Conservation (phyloP, 2,888 invertebrate genomes). For the Helobdella robusta region DNA sequence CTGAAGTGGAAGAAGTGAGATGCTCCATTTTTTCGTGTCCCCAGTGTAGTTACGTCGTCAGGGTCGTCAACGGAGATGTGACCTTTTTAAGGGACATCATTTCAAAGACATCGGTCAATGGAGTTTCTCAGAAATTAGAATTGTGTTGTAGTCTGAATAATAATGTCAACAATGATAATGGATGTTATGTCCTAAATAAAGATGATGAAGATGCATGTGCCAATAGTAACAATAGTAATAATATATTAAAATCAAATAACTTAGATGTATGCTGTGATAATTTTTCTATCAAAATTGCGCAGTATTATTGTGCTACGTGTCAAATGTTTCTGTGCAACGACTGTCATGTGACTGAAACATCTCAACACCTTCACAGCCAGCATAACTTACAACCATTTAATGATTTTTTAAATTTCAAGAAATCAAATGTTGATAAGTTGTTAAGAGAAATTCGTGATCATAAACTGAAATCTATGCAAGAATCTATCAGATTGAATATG, state of each 20-base stretch:
- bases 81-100: too few species aligned
- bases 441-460: conserved; percentile 1
- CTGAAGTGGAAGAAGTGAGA: background rate
- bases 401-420: background rate
- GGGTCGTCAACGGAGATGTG: conserved; percentile 1
- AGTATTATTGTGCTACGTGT: background rate
- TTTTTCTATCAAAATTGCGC: background rate
- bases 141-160: too few species aligned
- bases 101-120: too few species aligned
- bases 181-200: too few species aligned
- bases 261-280: conserved; percentile 5
- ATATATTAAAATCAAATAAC: too few species aligned
- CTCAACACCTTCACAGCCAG: background rate
- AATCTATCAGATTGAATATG: background rate
- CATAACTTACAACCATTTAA: conserved; percentile 3
- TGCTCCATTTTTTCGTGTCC: conserved; percentile 10
- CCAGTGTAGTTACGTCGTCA: background rate
- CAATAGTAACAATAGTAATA: too few species aligned
- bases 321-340: background rate
- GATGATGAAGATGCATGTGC: too few species aligned
- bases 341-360: background rate
- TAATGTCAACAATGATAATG: too few species aligned
- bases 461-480: background rate
- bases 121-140: too few species aligned
- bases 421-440: background rate